phyloP scores from a whole-genome alignment of 1,140 invertebrate species.

The Tetramorium simillimum region DNA sequence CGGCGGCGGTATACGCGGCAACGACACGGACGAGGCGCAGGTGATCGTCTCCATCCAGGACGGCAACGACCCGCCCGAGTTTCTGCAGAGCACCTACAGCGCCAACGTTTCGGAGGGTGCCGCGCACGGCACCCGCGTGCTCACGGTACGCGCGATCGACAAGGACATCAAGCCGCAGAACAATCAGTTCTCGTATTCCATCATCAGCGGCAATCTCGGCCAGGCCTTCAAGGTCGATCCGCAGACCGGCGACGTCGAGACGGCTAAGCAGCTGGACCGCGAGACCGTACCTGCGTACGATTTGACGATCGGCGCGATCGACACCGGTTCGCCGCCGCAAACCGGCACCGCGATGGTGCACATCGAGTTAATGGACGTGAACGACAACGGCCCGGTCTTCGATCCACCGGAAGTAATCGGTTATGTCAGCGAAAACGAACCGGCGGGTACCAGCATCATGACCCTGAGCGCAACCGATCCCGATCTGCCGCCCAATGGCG shows the following conservation, averaged over 20 bases:
- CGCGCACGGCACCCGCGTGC: slow-evolving; percentile 89
- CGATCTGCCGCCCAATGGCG: slow-evolving; percentile 96
- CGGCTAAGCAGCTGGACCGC: slow-evolving; percentile 91
- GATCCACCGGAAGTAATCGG: slow-evolving; percentile 90
- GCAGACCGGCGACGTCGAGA: slow-evolving; percentile 93
- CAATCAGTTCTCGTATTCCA: slow-evolving; percentile 96
- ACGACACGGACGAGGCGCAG: slow-evolving; percentile 97
- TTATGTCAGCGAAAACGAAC: slow-evolving; percentile 95
- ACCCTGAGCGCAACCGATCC: slow-evolving; percentile 94
- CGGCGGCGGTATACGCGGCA: slow-evolving; percentile 95
- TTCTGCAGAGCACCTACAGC: slow-evolving; percentile 91
- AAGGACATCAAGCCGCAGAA: slow-evolving; percentile 96
- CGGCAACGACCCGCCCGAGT: slow-evolving; percentile 98
- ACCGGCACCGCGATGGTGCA: slow-evolving; percentile 94
- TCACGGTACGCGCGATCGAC: slow-evolving; percentile 94
- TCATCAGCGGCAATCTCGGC: slow-evolving; percentile 93
- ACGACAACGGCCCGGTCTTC: slow-evolving; percentile 97
- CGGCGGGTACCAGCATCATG: slow-evolving; percentile 93
- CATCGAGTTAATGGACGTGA: slow-evolving; percentile 93
- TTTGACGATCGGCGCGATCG: slow-evolving; percentile 95
- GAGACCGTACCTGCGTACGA: slow-evolving; percentile 92
- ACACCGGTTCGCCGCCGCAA: slow-evolving; percentile 94
- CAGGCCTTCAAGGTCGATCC: slow-evolving; percentile 96
- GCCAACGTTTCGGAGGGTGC: slow-evolving; percentile 92
- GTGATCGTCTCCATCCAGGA: slow-evolving; percentile 97